Evolutionary conservation across 2,888 invertebrate genomes (phyloP), one percentile per base, ranked within the genome.

Genomic region (Aspidapion aeneum): DNA sequence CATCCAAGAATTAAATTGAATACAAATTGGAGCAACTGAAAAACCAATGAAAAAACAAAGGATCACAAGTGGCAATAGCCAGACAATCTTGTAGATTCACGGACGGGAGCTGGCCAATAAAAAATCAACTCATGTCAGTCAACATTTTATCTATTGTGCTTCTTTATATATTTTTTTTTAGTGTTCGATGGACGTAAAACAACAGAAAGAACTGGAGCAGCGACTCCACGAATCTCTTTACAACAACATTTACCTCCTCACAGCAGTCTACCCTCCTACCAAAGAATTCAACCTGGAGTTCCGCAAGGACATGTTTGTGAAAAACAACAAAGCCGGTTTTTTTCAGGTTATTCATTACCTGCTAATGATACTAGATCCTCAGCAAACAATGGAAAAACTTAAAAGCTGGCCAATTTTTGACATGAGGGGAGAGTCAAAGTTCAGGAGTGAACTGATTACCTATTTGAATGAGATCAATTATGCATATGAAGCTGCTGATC

Each of bases 251-350:
- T 62, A 61, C 22, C 68, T 77, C 7, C 65, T 79, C 59, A 76
- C 74, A 17, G 57, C 63, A 17, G 61, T 71, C 21, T 72, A 77
- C 59, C 73, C 75, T 19, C 69, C 78, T 58, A 65, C 71, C 18
- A 68, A 72, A 57, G 74, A 75, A 35, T 77, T 78, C 57, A 62
- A 73, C 55, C 35, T 63, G 1, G 69, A 75, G 17, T 77, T 78
- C 51, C 77, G 73, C 61, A 72, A 68, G 61, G 75, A 77, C 62
- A 80, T 80, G 79, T 80, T 80, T 62, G 63, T 70, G 1, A 79
- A 78, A 69, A 77, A 72, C 54, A 80, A 79, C 70, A 78, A 76
- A 64, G 66, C 71, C 7, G 79, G 75, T 18, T 79, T 78, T 62
- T 74, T 75, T 51, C 73, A 78, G 61, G 75, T 78, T 0, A 66